Percentiles rank a stretch among this genome's conserved stretches.
Conservation (phyloP, 1,140 invertebrate species). For the Centruroides vittatus region DNA sequence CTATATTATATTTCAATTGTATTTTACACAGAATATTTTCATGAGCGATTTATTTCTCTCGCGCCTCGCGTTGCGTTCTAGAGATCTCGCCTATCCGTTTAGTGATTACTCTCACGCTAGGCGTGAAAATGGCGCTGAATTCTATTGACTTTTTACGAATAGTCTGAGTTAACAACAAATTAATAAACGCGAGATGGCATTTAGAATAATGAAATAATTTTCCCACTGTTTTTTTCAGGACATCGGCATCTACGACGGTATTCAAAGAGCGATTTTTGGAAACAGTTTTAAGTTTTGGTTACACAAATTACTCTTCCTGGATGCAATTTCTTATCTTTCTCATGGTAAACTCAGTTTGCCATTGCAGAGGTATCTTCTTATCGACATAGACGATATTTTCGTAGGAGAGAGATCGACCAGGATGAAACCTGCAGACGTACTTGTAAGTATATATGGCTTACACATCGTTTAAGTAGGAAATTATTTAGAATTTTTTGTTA, state of each 20-base stretch:
- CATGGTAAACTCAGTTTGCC: slow-evolving; percentile 56
- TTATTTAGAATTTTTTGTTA: not conserved
- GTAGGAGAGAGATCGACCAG: slow-evolving; percentile 70
- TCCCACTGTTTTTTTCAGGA: slow-evolving; percentile 43
- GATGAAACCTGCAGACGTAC: slow-evolving; percentile 44
- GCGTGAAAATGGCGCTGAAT: no score
- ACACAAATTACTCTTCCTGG: slow-evolving; percentile 76
- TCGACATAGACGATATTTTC: slow-evolving; percentile 99
- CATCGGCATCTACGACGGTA: slow-evolving; percentile 74
- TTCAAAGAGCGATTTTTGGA: slow-evolving; percentile 78
- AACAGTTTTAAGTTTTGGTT: slow-evolving; percentile 87
- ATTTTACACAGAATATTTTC: no score
- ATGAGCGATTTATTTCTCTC: no score
- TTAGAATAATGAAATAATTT: no score
- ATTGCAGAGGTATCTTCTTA: slow-evolving; percentile 76
- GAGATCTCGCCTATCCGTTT: no score
- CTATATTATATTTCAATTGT: no score
- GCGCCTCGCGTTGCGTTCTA: no score
- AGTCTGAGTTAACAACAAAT: no score
- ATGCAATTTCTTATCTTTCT: slow-evolving; percentile 80
- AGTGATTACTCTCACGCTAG: no score
- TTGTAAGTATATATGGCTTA: slow-evolving; percentile 24
- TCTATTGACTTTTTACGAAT: no score
- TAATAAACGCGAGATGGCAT: no score
- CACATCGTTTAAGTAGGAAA: not conserved